A percentile compares a stretch with the other conserved stretches of the same genome.
phyloP scores from a whole-genome alignment of 2,888 invertebrate genomes.

The Ommatoiulus sabulosus region DNA sequence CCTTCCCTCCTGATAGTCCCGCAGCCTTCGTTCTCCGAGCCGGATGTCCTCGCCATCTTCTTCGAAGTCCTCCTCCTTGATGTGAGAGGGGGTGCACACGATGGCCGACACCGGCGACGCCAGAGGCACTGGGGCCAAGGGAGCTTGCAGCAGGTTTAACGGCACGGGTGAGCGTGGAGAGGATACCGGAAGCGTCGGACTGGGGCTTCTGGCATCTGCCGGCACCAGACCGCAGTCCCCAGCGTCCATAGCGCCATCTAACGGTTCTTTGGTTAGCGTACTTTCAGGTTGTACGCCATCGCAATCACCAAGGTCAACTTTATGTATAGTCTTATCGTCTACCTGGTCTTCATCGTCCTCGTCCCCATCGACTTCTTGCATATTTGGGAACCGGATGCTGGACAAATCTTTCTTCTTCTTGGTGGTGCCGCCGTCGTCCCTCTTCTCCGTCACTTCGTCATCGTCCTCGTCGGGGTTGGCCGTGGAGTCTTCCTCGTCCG shows the following conservation, averaged over 20 bases:
- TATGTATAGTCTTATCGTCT: slow-evolving; percentile 31
- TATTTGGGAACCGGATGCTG: neutral
- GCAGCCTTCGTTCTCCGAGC: neutral
- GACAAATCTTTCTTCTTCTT: slow-evolving; percentile 42
- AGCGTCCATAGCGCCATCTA: neutral
- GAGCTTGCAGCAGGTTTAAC: neutral
- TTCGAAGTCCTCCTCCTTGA: slow-evolving; percentile 5
- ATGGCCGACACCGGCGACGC: neutral
- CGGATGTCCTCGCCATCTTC: neutral
- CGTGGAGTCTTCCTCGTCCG: slow-evolving; percentile 53
- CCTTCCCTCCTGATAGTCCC: neutral
- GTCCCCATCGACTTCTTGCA: slow-evolving; percentile 31
- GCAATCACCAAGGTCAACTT: neutral
- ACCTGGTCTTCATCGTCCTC: slow-evolving; percentile 44
- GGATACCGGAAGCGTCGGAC: neutral
- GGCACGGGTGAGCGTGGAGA: neutral
- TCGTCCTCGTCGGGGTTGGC: slow-evolving; percentile 53
- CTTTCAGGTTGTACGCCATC: slow-evolving; percentile 21
- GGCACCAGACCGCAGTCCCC: neutral
- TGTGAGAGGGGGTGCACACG: neutral
- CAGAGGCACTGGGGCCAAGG: neutral
- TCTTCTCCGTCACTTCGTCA: slow-evolving; percentile 38
- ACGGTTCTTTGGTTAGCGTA: neutral
- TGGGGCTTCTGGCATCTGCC: neutral
- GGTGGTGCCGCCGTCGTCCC: neutral